These are phyloP conservation scores for Pammene fasciana DNA, from an alignment of 2,888 invertebrate genomes.

Conservation along the genomic window DNA sequence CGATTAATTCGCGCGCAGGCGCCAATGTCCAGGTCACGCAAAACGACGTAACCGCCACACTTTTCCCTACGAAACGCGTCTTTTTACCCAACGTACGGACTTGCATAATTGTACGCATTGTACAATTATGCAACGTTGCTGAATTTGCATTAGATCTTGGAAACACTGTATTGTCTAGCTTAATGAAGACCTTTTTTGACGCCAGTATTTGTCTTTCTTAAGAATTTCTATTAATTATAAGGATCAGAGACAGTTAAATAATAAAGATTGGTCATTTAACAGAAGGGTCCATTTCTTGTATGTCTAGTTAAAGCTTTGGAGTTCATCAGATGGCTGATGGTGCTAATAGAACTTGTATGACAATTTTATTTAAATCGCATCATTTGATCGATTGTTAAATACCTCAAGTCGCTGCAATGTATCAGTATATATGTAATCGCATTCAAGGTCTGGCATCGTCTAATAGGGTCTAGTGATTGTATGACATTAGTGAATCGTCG, in stretches of 20 bases:
- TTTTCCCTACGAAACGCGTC: background rate
- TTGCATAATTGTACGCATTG: conserved; percentile 12
- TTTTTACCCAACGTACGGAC: background rate
- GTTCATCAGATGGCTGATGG: too few relatives aligned
- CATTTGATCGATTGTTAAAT: too few relatives aligned
- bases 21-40: background rate
- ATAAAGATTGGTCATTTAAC: background rate
- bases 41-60: background rate
- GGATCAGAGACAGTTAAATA: background rate
- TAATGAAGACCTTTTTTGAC: conserved; percentile 6
- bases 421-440: too few relatives aligned
- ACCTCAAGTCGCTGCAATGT: too few relatives aligned
- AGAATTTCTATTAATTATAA: background rate
- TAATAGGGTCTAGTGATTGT: too few relatives aligned
- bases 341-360: too few relatives aligned
- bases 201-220: background rate
- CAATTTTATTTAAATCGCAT: too few relatives aligned
- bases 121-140: conserved; percentile 21
- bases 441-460: too few relatives aligned
- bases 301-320: too few relatives aligned
- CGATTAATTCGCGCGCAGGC: conserved; percentile 27
- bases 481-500: too few relatives aligned
- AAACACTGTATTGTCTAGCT: conserved; percentile 21
- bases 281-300: background rate
- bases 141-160: conserved; percentile 30